These are phyloP conservation scores for Lagocephalus sceleratus DNA, from an alignment of 2,797 vertebrate genomes.

Conservation along the genomic window DNA sequence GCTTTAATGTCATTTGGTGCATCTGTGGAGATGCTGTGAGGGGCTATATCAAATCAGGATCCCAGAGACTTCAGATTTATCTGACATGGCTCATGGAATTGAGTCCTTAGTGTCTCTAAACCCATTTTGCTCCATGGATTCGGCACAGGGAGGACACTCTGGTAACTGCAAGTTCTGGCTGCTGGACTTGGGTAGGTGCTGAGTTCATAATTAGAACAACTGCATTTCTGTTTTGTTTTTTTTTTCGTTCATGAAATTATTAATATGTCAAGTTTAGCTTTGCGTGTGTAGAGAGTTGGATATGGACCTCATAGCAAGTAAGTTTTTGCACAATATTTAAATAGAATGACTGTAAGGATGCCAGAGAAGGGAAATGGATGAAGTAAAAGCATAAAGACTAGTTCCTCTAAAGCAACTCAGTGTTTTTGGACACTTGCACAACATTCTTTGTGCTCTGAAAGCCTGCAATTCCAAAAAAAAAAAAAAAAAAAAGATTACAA, in stretches of 20 bases:
- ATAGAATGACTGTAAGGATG: too few species aligned
- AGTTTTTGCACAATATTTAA: too few species aligned
- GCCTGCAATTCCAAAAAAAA: too few species aligned
- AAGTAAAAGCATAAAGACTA: too few species aligned
- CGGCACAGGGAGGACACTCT: conserved; percentile 59
- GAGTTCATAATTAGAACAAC: neutral
- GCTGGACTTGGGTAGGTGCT: conserved; percentile 77
- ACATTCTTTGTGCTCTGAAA: too few species aligned
- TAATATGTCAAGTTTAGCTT: neutral
- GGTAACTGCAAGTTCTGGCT: conserved; percentile 81
- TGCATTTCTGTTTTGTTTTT: neutral
- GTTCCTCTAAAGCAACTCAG: too few species aligned
- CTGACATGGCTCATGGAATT: conserved; percentile 71
- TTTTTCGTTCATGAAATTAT: neutral
- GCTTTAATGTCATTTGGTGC: neutral
- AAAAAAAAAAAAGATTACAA: too few species aligned
- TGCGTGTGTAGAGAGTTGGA: neutral
- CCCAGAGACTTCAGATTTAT: conserved; percentile 18
- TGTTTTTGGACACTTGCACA: too few species aligned
- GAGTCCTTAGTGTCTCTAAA: conserved; percentile 69
- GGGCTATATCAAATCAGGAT: conserved; percentile 15
- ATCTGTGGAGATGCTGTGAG: conserved; percentile 38
- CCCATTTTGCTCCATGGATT: conserved; percentile 69
- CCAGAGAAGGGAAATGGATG: too few species aligned
- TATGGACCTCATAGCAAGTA: neutral